Evolutionary conservation across 2,888 invertebrate species (phyloP).

Genomic region (Cephalotes varians): DNA sequence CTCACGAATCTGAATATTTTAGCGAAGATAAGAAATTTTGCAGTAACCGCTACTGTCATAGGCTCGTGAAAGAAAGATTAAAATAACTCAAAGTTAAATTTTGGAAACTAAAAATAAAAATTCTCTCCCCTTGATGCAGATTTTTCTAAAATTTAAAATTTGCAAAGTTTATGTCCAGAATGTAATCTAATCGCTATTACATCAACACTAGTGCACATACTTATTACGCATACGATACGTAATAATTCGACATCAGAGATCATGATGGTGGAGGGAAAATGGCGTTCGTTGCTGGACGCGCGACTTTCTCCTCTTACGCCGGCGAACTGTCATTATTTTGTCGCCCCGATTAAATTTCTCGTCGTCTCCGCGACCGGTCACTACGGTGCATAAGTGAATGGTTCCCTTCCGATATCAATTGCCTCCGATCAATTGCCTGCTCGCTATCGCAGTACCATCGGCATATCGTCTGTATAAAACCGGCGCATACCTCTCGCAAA

Average conservation of each 20-base stretch:
- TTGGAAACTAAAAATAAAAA: background rate
- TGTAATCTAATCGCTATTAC: background rate
- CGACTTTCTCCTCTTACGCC: conserved; percentile 62
- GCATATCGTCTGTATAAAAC: conserved; percentile 57
- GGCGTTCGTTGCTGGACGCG: conserved; percentile 20
- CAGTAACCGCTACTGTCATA: background rate
- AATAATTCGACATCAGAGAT: conserved; percentile 65
- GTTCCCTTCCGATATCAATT: conserved; percentile 5
- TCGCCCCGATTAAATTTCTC: conserved; percentile 66
- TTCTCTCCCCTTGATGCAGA: too few species aligned
- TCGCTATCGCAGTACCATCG: conserved; percentile 64
- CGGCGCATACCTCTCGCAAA: conserved; percentile 57
- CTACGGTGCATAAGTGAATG: conserved; percentile 46
- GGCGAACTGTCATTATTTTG: conserved; percentile 67
- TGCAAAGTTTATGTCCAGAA: background rate
- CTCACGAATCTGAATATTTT: background rate
- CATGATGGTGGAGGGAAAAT: conserved; percentile 44
- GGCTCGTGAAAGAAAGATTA: background rate
- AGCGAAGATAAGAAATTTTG: background rate
- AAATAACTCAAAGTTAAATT: background rate
- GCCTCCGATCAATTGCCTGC: conserved; percentile 23
- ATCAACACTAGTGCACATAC: conserved; percentile 26
- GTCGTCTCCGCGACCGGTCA: conserved; percentile 15
- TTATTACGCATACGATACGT: conserved; percentile 55
- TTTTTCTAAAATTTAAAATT: background rate